These are phyloP conservation scores for Rousettus leschenaultii DNA, from an alignment of 2,113 vertebrate species.

Conservation along the genomic window DNA sequence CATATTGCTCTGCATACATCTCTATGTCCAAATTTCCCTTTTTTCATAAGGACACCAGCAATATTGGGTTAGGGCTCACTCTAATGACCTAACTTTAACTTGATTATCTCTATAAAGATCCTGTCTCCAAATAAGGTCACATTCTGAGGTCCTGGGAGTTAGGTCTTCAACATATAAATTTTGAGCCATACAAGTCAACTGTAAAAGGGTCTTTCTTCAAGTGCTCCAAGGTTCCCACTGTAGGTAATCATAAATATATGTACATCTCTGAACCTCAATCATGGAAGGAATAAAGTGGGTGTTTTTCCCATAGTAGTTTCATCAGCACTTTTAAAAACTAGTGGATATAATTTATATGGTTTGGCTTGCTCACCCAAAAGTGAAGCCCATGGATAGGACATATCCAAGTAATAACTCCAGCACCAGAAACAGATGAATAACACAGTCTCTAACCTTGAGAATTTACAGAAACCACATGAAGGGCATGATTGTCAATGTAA, in stretches of 20 bases:
- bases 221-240: background rate
- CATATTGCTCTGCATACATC: background rate
- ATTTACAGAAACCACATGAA: background rate
- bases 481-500: background rate
- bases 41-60: background rate
- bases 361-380: background rate
- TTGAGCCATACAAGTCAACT: background rate
- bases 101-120: background rate
- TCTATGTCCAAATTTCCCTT: background rate
- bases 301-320: background rate
- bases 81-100: background rate
- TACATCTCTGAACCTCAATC: background rate
- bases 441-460: background rate
- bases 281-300: background rate
- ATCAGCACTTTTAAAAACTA: background rate
- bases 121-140: background rate
- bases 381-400: background rate
- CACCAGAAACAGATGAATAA: background rate
- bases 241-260: background rate
- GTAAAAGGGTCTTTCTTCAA: background rate
- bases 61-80: background rate
- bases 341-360: background rate
- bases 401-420: background rate
- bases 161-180: background rate
- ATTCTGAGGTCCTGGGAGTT: background rate